These are phyloP conservation scores for Epirrhoe tristata DNA, from an alignment of 2,888 invertebrate species.

Conservation along the genomic window DNA sequence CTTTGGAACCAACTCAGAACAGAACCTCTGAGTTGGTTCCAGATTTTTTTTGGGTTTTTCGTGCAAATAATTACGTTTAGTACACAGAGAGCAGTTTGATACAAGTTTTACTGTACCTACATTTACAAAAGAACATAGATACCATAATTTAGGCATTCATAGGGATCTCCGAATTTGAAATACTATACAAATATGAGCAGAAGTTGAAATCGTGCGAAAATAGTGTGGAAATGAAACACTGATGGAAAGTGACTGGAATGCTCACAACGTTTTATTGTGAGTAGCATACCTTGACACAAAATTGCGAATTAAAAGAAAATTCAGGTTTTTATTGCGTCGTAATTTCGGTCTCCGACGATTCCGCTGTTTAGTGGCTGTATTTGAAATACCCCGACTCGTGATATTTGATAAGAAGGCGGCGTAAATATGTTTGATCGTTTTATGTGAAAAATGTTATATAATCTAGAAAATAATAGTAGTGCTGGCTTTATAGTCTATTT, in stretches of 20 bases:
- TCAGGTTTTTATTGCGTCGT: constrained; percentile 68
- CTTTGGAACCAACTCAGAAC: not conserved
- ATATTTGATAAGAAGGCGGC: constrained; percentile 53
- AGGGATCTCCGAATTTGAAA: not conserved
- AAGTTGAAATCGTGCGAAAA: not conserved
- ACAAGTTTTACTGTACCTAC: too few relatives aligned
- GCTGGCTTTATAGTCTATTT: not conserved
- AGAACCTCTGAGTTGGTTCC: not conserved
- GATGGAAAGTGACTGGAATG: constrained; percentile 59
- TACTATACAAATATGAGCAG: not conserved
- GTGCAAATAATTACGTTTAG: too few relatives aligned
- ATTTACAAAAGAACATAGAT: too few relatives aligned
- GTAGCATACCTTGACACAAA: constrained; percentile 64
- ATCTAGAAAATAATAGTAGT: not conserved
- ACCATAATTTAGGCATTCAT: too few relatives aligned
- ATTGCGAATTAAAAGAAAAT: constrained; percentile 72
- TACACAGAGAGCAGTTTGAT: too few relatives aligned
- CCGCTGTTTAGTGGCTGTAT: constrained; percentile 59
- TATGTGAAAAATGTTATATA: constrained; percentile 15
- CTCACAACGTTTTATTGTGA: constrained; percentile 66
- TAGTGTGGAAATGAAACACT: not conserved
- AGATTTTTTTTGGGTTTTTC: too few relatives aligned
- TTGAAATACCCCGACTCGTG: constrained; percentile 58
- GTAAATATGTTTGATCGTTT: constrained; percentile 44
- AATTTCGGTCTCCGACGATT: constrained; percentile 63